Evolutionary conservation across 2,113 vertebrate species (phyloP).

Genomic region (Cygnus atratus): DNA sequence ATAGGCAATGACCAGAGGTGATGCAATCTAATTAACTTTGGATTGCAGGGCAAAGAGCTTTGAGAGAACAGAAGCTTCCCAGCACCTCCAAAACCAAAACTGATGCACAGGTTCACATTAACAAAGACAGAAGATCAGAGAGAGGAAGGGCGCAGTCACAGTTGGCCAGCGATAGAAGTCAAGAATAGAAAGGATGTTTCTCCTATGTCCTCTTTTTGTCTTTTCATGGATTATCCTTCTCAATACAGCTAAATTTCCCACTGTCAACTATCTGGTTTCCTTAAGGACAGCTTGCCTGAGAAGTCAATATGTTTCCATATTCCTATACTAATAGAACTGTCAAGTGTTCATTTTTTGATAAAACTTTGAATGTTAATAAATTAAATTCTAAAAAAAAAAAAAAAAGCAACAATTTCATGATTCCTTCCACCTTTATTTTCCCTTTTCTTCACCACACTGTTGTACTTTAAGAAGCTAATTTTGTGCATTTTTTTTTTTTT

Average conservation of each 20-base stretch:
- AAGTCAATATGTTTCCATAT: neutral
- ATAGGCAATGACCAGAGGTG: neutral
- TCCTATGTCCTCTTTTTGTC: neutral
- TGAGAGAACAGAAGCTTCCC: neutral
- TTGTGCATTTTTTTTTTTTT: neutral
- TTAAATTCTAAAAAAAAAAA: neutral
- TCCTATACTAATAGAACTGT: neutral
- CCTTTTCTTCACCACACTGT: neutral
- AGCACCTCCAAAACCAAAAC: neutral
- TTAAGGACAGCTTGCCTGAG: neutral
- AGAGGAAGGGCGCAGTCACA: neutral
- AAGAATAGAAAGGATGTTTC: no score
- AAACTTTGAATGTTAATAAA: neutral
- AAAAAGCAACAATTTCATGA: neutral
- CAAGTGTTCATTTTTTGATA: neutral
- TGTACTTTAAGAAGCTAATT: neutral
- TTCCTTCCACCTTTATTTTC: neutral
- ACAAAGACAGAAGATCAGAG: neutral
- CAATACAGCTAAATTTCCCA: neutral
- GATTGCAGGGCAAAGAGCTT: neutral
- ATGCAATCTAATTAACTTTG: neutral
- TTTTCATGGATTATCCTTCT: neutral
- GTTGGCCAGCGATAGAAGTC: neutral
- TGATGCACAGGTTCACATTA: neutral
- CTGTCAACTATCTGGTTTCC: neutral